Conservation (phyloP, 2,797 vertebrate species). For the Enteromius unitaeniatus region DNA sequence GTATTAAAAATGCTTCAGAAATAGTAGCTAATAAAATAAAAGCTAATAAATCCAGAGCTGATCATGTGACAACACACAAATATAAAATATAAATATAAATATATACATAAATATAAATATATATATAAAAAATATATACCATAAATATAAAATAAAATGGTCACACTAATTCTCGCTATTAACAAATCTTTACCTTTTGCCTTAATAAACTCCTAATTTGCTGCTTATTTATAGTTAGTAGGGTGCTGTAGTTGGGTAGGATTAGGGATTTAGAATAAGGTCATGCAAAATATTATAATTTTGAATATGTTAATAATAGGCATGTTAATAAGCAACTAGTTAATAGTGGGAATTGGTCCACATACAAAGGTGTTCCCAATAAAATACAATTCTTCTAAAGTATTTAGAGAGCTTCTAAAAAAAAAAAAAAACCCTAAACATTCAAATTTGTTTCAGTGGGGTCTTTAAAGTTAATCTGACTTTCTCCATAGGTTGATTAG, state of each 20-base stretch:
- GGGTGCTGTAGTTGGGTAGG: background rate
- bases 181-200: too few species aligned
- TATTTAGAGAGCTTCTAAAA: background rate
- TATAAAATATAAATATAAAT: too few species aligned
- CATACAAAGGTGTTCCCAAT: background rate
- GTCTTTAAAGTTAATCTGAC: background rate
- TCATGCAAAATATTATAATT: background rate
- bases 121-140: too few species aligned
- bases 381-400: background rate
- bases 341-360: background rate
- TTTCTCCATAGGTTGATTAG: background rate
- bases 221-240: too few species aligned
- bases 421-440: too few species aligned
- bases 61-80: background rate
- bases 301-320: background rate
- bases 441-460: background rate
- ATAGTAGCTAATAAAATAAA: too few species aligned
- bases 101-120: too few species aligned
- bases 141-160: background rate
- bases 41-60: background rate
- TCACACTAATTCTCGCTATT: too few species aligned
- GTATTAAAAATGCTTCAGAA: background rate
- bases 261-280: background rate
- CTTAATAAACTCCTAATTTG: too few species aligned
- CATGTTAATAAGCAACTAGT: background rate